Percentiles rank a stretch among this genome's conserved stretches.
These are phyloP conservation scores for Coregonus ussuriensis DNA, from an alignment of 2,797 vertebrate species.

Conservation along the genomic window DNA sequence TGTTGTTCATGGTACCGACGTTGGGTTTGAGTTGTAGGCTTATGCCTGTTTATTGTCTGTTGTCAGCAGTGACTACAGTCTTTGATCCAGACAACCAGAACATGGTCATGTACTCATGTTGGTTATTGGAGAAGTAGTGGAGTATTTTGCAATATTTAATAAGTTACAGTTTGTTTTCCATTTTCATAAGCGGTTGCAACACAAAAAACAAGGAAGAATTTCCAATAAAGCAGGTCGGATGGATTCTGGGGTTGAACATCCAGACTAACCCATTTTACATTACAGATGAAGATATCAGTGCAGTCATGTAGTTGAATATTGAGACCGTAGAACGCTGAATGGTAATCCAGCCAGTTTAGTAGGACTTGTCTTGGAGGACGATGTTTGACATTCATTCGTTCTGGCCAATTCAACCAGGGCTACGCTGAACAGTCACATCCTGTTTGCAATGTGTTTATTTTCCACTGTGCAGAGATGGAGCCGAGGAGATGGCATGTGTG, in stretches of 20 bases:
- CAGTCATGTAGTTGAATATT: neutral
- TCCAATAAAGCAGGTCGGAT: neutral
- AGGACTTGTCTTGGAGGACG: neutral
- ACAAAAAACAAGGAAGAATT: neutral
- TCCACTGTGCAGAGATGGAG: slow-evolving; percentile 5
- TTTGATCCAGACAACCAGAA: slow-evolving; percentile 8
- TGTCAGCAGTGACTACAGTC: neutral
- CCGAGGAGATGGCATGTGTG: neutral
- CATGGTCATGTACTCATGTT: neutral
- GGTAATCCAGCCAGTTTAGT: neutral
- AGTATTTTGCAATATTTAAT: neutral
- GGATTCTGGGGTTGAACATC: neutral
- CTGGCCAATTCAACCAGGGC: neutral
- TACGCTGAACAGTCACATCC: neutral
- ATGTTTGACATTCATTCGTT: neutral
- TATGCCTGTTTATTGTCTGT: slow-evolving; percentile 4
- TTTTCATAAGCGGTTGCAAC: neutral
- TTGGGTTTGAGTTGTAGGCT: neutral
- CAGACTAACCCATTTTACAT: neutral
- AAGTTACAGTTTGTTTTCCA: neutral
- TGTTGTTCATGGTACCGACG: neutral
- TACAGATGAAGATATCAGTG: neutral
- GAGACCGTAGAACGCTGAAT: neutral
- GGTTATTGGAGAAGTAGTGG: neutral
- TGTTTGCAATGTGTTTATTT: slow-evolving; percentile 1